Percentiles rank a stretch among this genome's conserved stretches.
Evolutionary conservation across 1,140 invertebrate species (phyloP).

Genomic region (Ceratina japonica): DNA sequence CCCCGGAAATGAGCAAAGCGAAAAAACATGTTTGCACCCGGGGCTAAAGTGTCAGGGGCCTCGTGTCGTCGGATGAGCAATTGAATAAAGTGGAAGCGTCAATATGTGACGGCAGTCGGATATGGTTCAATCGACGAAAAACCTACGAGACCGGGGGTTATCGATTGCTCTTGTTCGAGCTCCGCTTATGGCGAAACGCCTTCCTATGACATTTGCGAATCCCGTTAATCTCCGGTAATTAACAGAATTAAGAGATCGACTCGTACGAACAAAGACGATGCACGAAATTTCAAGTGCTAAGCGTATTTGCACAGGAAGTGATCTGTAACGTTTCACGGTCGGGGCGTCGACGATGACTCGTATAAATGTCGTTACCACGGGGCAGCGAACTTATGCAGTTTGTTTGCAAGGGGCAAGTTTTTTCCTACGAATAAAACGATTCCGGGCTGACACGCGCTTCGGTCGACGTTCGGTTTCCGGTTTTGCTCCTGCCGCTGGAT

Average conservation of each 20-base stretch:
- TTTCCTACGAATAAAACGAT: constrained; percentile 19
- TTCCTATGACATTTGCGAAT: not conserved
- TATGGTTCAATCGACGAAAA: constrained; percentile 42
- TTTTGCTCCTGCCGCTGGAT: constrained; percentile 33
- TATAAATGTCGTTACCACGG: constrained; percentile 23
- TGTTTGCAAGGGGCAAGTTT: constrained; percentile 16
- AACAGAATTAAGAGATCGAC: not conserved
- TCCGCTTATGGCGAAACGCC: too few relatives aligned
- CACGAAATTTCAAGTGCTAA: constrained; percentile 8
- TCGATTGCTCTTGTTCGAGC: constrained; percentile 26
- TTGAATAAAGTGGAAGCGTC: constrained; percentile 73
- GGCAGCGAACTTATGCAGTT: not conserved
- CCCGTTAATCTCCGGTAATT: too few relatives aligned
- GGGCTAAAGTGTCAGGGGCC: constrained; percentile 52
- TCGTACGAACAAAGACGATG: not conserved
- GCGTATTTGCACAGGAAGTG: constrained; percentile 1
- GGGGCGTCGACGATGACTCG: constrained; percentile 21
- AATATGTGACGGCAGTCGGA: constrained; percentile 66
- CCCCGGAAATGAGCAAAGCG: constrained; percentile 72
- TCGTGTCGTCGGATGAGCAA: constrained; percentile 66
- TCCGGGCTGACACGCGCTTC: constrained; percentile 6
- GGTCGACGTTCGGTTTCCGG: constrained; percentile 18
- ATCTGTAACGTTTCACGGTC: not conserved
- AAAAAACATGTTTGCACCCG: constrained; percentile 73
- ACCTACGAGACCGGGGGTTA: constrained; percentile 30